Conservation (phyloP, 2,113 vertebrate genomes). For the Trichechus manatus region DNA sequence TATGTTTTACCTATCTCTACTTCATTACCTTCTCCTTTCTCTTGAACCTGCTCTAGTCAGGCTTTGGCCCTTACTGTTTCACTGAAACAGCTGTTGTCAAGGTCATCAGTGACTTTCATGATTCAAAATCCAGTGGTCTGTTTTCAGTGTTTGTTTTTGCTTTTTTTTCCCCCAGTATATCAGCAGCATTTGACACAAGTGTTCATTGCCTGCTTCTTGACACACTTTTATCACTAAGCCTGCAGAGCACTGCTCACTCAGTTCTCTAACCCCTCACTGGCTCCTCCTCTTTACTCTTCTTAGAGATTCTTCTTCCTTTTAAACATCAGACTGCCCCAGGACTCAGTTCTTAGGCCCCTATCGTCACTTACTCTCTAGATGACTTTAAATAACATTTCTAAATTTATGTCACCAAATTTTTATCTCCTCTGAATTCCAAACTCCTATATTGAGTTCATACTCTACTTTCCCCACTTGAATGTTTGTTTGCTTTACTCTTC, state of each 20-base stretch:
- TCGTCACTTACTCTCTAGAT: background rate
- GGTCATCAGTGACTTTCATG: background rate
- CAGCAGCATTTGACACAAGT: background rate
- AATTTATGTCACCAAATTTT: background rate
- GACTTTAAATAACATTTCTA: background rate
- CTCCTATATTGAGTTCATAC: background rate
- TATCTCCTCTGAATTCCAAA: background rate
- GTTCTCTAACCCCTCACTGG: background rate
- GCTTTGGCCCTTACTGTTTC: background rate
- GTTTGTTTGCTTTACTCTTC: background rate
- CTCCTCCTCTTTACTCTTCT: background rate
- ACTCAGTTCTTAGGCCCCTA: background rate
- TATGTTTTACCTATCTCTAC: background rate
- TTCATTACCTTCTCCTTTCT: background rate
- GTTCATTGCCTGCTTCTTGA: background rate
- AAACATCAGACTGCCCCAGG: background rate
- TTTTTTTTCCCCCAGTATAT: background rate
- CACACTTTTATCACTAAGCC: background rate
- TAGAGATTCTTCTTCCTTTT: background rate
- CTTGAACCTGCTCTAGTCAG: background rate
- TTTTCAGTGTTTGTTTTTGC: background rate
- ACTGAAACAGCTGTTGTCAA: background rate
- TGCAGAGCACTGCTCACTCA: background rate
- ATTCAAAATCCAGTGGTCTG: background rate
- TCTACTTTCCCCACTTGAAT: background rate